Percentiles rank a stretch among this genome's conserved stretches.
Conservation (phyloP, 64 coral and sea anemone species). For the Exaiptasia diaphana region DNA sequence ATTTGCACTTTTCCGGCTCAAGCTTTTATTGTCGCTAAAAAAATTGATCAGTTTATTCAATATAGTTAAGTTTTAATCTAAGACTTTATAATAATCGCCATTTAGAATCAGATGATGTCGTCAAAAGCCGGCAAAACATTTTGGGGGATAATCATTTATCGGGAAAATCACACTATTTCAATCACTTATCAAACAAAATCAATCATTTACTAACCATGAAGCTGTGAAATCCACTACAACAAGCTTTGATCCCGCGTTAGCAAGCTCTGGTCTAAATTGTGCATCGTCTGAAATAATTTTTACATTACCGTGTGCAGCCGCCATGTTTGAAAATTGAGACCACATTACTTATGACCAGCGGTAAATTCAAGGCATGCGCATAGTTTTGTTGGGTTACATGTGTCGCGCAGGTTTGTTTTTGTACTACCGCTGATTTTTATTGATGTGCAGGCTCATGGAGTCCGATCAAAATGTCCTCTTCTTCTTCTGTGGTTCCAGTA, state of each 20-base stretch:
- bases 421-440: neutral
- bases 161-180: no score
- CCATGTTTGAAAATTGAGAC: conserved; percentile 31
- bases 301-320: conserved; percentile 43
- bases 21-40: no score
- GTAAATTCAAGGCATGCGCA: neutral
- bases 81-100: no score
- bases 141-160: no score
- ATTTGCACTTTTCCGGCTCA: no score
- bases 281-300: conserved; percentile 47
- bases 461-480: conserved; percentile 79
- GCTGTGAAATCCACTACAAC: conserved; percentile 86
- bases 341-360: neutral
- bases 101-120: no score
- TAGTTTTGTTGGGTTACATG: no score
- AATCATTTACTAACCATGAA: conserved; percentile 43
- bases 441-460: neutral
- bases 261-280: conserved; percentile 74
- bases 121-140: no score
- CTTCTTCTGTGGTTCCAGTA: conserved; percentile 81
- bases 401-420: no score
- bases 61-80: no score
- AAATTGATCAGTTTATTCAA: no score
- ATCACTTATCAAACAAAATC: neutral
- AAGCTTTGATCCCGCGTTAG: conserved; percentile 70